A percentile compares a stretch with the other conserved stretches of the same genome.
Conservation (phyloP, 2,888 invertebrate species). For the Drosophila rellima region DNA sequence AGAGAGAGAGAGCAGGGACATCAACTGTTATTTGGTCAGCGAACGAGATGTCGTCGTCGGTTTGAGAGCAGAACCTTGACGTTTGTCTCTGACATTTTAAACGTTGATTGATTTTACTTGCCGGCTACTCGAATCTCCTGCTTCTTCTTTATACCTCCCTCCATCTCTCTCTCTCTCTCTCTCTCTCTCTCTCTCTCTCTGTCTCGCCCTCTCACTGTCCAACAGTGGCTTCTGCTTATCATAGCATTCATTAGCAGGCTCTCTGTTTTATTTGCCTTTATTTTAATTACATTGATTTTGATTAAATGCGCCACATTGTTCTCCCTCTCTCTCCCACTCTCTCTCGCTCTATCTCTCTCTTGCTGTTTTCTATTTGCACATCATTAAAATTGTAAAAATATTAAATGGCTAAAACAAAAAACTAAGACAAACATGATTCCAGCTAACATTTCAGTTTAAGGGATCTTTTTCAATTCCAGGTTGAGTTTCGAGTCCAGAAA, state of each 20-base stretch:
- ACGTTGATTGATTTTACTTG: conserved; percentile 69
- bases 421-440: conserved; percentile 66
- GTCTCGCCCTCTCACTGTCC: neutral
- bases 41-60: conserved; percentile 12
- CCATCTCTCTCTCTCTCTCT: neutral
- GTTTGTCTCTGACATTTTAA: conserved; percentile 65
- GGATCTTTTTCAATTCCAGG: conserved; percentile 14
- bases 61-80: conserved; percentile 35
- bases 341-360: conserved; percentile 4
- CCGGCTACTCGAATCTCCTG: neutral
- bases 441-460: conserved; percentile 12
- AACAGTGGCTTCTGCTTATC: neutral
- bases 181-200: neutral
- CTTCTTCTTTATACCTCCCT: neutral
- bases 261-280: conserved; percentile 53
- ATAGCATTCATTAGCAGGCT: conserved; percentile 13
- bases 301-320: conserved; percentile 63
- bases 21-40: conserved; percentile 43
- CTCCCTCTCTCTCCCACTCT: neutral
- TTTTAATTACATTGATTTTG: conserved; percentile 82
- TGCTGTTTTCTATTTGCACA: conserved; percentile 79
- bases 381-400: conserved; percentile 85
- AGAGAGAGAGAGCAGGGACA: neutral
- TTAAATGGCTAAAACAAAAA: conserved; percentile 70
- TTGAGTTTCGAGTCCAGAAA: neutral